A percentile compares a stretch with the other conserved stretches of the same genome.
These are phyloP conservation scores for Nixonia krombeini DNA, from an alignment of 1,140 invertebrate genomes.

Conservation along the genomic window DNA sequence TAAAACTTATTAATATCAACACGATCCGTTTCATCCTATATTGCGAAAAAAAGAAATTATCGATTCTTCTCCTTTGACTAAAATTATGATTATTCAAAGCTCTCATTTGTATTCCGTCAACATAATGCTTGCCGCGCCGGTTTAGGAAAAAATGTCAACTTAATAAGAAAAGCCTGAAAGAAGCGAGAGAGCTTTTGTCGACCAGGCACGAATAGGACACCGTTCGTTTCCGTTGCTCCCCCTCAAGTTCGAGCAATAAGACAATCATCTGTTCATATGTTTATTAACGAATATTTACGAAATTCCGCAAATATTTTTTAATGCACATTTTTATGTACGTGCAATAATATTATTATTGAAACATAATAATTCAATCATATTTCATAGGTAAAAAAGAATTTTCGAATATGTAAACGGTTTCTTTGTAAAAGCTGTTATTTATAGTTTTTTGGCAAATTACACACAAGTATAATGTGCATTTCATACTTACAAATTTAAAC, in stretches of 20 bases:
- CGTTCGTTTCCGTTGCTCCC: constrained; percentile 9
- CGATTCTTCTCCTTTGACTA: background rate
- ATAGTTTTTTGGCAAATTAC: too few relatives aligned
- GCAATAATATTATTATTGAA: too few relatives aligned
- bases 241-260: constrained; percentile 27
- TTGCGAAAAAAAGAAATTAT: background rate
- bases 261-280: constrained; percentile 54
- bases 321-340: too few relatives aligned
- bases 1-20: too few relatives aligned
- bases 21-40: too few relatives aligned
- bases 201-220: constrained; percentile 23
- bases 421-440: too few relatives aligned
- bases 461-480: too few relatives aligned
- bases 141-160: constrained; percentile 71
- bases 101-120: constrained; percentile 68
- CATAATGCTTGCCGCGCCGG: constrained; percentile 56
- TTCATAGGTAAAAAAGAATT: too few relatives aligned
- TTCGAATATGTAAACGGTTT: too few relatives aligned
- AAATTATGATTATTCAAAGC: constrained; percentile 1
- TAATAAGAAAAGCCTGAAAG: constrained; percentile 70
- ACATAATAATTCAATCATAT: too few relatives aligned
- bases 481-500: too few relatives aligned
- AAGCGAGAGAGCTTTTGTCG: constrained; percentile 64
- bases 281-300: constrained; percentile 41
- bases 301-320: too few relatives aligned